phyloP scores from a whole-genome alignment of 1,140 invertebrate species.

The Oreohelix idahoensis region DNA sequence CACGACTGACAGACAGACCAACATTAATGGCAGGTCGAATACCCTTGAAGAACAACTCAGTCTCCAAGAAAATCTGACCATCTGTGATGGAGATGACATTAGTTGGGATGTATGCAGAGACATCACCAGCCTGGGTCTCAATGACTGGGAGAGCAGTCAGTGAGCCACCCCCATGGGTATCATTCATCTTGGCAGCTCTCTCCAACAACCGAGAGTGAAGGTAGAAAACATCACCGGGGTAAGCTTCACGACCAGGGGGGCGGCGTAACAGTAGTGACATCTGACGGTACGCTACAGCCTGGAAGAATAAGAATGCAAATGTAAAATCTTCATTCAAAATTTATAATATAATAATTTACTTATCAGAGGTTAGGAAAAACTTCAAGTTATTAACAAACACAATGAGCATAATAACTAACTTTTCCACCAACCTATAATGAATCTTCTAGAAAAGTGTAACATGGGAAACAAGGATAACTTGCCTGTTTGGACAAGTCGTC shows the following conservation, averaged over 20 bases:
- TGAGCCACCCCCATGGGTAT: constrained; percentile 93
- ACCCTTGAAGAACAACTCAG: constrained; percentile 98
- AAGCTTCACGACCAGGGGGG: constrained; percentile 99
- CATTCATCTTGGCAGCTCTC: constrained; percentile 99
- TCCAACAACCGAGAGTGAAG: constrained; percentile 99
- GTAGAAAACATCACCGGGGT: constrained; percentile 99
- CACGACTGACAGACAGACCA: constrained; percentile 98
- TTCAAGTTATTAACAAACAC: too few relatives aligned
- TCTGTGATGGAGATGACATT: constrained; percentile 99
- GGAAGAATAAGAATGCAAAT: constrained; percentile 35
- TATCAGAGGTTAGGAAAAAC: too few relatives aligned
- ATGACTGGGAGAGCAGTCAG: constrained; percentile 98
- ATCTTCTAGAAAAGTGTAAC: too few relatives aligned
- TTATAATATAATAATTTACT: too few relatives aligned
- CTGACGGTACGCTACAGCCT: constrained; percentile 99
- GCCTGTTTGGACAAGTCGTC: constrained; percentile 99
- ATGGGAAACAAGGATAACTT: too few relatives aligned
- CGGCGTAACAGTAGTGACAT: constrained; percentile 99
- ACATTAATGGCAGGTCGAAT: constrained; percentile 99
- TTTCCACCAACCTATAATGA: too few relatives aligned
- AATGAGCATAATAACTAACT: too few relatives aligned
- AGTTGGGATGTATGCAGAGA: constrained; percentile 99
- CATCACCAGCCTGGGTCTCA: constrained; percentile 99
- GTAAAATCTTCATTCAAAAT: too few relatives aligned
- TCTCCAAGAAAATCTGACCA: constrained; percentile 99